phyloP scores from a whole-genome alignment of 2,797 vertebrate genomes.

The Tapera naevia region DNA sequence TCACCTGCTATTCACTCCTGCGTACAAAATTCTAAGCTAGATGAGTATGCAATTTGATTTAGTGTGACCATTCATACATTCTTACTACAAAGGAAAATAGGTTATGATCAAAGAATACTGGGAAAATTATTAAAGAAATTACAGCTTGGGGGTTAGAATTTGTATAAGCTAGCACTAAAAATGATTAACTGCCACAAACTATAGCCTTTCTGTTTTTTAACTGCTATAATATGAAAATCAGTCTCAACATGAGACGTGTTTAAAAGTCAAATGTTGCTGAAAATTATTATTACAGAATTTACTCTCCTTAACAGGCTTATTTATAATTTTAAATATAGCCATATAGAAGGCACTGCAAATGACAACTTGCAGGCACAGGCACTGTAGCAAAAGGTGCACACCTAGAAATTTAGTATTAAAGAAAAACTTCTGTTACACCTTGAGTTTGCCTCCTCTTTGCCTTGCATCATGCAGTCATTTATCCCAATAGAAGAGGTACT shows the following conservation, averaged over 20 bases:
- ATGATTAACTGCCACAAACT: neutral
- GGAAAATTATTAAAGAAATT: neutral
- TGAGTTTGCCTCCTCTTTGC: neutral
- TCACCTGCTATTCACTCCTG: neutral
- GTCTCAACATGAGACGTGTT: neutral
- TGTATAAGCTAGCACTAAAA: neutral
- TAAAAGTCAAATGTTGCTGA: neutral
- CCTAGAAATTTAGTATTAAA: neutral
- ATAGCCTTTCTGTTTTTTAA: neutral
- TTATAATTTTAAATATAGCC: neutral
- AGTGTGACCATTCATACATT: neutral
- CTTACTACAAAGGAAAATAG: neutral
- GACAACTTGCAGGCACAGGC: neutral
- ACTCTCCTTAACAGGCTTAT: neutral
- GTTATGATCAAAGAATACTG: neutral
- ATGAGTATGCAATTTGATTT: neutral
- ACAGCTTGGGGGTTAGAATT: neutral
- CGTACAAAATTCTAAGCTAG: neutral
- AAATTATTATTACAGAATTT: neutral
- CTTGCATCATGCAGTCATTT: neutral
- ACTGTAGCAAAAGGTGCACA: neutral
- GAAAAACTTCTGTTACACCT: neutral
- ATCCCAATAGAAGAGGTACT: neutral
- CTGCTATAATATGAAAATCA: neutral
- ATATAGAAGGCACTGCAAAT: neutral